Evolutionary conservation across 92 coral and sea anemone genomes (phyloP).

Genomic region (Palythoa heliodiscus): DNA sequence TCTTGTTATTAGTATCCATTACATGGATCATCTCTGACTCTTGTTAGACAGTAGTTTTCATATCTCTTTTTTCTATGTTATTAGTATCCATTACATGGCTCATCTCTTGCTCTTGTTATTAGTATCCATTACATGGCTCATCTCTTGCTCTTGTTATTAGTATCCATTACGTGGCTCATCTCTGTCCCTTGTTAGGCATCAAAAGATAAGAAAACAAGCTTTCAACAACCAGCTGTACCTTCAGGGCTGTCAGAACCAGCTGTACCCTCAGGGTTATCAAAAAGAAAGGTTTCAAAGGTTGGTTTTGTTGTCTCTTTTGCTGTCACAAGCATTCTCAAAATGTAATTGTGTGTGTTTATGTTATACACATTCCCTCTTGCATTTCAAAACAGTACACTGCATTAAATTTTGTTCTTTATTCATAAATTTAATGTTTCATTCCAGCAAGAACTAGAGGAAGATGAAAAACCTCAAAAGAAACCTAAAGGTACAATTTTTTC

Average conservation of each 20-base stretch:
- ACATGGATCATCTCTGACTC: no score
- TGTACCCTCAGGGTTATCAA: conserved; percentile 35
- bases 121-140: no score
- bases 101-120: background rate
- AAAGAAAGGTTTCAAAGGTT: conserved; percentile 50
- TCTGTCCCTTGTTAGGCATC: background rate
- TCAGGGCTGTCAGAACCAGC: conserved; percentile 26
- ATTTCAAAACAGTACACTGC: background rate
- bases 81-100: no score
- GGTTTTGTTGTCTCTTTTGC: background rate
- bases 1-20: background rate
- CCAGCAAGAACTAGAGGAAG: conserved; percentile 46
- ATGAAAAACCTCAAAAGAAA: conserved; percentile 68
- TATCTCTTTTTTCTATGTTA: no score
- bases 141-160: background rate
- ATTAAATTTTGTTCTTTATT: background rate
- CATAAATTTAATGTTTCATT: background rate
- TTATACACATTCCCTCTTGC: background rate
- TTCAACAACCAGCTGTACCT: conserved; percentile 48
- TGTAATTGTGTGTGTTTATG: background rate
- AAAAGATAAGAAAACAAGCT: background rate
- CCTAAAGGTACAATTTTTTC: conserved; percentile 60
- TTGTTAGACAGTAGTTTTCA: background rate
- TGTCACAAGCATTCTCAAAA: background rate
- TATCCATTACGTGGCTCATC: background rate